Percentiles rank a stretch among this genome's conserved stretches.
Evolutionary conservation across 2,888 invertebrate species (phyloP).

Genomic region (Dynastes maya): DNA sequence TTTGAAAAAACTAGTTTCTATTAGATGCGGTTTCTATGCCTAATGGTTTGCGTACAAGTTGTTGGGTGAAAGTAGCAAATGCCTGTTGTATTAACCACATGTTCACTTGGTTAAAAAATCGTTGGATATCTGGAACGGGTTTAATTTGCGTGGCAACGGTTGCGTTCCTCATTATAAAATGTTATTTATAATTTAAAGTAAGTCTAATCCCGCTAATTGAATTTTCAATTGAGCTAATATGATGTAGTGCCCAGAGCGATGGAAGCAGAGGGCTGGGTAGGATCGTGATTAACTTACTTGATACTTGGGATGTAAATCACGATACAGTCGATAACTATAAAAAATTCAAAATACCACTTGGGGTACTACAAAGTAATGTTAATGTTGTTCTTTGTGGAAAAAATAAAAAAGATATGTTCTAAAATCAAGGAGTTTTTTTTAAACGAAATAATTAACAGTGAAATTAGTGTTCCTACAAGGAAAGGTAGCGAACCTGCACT

Average conservation of each 20-base stretch:
- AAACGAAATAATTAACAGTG: too few species aligned
- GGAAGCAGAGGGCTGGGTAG: neutral
- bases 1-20: constrained; percentile 39
- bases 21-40: neutral
- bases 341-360: too few species aligned
- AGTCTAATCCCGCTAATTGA: constrained; percentile 65
- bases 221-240: constrained; percentile 60
- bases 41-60: neutral
- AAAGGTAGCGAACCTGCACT: too few species aligned
- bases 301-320: too few species aligned
- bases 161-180: constrained; percentile 46
- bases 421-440: too few species aligned
- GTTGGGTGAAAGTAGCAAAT: constrained; percentile 6
- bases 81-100: neutral
- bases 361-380: too few species aligned
- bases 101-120: neutral
- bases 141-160: neutral
- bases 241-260: neutral
- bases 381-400: too few species aligned
- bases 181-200: constrained; percentile 61
- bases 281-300: too few species aligned
- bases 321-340: too few species aligned
- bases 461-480: too few species aligned
- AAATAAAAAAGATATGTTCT: too few species aligned
- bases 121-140: neutral